phyloP scores from a whole-genome alignment of 2,888 invertebrate genomes.

The Heliconius sara region DNA sequence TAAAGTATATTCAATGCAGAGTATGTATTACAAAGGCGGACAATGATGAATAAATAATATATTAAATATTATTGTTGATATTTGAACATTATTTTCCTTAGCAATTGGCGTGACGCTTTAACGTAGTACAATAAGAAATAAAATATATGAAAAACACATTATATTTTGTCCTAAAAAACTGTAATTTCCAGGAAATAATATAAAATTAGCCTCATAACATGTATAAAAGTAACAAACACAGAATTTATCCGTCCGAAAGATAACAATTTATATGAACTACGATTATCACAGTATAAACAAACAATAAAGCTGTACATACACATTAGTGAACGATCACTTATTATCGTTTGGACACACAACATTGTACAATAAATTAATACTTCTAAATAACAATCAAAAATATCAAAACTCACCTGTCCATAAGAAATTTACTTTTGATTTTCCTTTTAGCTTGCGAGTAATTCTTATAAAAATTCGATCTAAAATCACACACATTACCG shows the following conservation, averaged over 20 bases:
- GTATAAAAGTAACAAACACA: neutral
- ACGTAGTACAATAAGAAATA: neutral
- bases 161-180: neutral
- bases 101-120: neutral
- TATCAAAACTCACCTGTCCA: conserved; percentile 62
- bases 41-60: neutral
- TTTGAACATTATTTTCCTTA: neutral
- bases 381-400: neutral
- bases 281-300: conserved; percentile 13
- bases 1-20: neutral
- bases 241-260: neutral
- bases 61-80: neutral
- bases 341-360: neutral
- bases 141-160: neutral
- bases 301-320: neutral
- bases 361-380: neutral
- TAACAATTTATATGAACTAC: conserved; percentile 10
- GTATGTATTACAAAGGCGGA: neutral
- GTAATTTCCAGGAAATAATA: neutral
- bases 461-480: conserved; percentile 60
- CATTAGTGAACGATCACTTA: neutral
- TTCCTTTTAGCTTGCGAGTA: conserved; percentile 70
- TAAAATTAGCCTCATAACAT: neutral
- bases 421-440: conserved; percentile 54
- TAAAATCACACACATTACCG: conserved; percentile 60